These are phyloP conservation scores for Jaculus jaculus DNA, from an alignment of 2,113 vertebrate species.

Conservation along the genomic window DNA sequence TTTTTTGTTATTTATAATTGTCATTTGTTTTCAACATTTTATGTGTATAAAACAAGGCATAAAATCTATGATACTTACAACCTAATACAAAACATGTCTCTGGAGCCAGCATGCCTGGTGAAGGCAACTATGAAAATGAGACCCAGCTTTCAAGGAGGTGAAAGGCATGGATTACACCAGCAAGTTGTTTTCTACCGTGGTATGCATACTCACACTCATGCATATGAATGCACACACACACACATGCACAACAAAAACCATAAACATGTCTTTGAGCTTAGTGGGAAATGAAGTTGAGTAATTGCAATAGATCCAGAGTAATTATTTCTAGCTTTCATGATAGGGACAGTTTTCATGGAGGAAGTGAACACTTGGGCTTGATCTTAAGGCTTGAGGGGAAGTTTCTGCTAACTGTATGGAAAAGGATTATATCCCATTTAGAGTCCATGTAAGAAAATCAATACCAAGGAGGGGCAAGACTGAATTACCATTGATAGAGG, in stretches of 20 bases:
- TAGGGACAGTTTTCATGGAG: not conserved
- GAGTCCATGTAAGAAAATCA: not conserved
- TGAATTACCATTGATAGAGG: not conserved
- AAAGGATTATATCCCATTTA: not conserved
- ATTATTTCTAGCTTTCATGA: not conserved
- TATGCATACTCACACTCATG: too few relatives aligned
- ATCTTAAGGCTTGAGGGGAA: not conserved
- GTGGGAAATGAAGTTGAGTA: not conserved
- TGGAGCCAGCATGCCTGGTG: too few relatives aligned
- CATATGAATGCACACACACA: too few relatives aligned
- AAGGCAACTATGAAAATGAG: too few relatives aligned
- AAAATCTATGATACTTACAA: not conserved
- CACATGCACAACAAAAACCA: too few relatives aligned
- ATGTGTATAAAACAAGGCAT: not conserved
- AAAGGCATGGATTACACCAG: too few relatives aligned
- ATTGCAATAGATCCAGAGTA: not conserved
- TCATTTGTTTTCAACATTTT: not conserved
- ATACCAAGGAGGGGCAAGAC: not conserved
- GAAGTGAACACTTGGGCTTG: not conserved
- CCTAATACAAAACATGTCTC: not conserved
- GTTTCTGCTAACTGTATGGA: not conserved
- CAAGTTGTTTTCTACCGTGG: too few relatives aligned
- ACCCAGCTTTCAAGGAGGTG: not conserved
- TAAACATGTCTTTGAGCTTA: not conserved
- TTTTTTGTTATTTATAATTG: not conserved